Conservation (phyloP, 2,888 invertebrate species). For the Lepidochitona cinerea region DNA sequence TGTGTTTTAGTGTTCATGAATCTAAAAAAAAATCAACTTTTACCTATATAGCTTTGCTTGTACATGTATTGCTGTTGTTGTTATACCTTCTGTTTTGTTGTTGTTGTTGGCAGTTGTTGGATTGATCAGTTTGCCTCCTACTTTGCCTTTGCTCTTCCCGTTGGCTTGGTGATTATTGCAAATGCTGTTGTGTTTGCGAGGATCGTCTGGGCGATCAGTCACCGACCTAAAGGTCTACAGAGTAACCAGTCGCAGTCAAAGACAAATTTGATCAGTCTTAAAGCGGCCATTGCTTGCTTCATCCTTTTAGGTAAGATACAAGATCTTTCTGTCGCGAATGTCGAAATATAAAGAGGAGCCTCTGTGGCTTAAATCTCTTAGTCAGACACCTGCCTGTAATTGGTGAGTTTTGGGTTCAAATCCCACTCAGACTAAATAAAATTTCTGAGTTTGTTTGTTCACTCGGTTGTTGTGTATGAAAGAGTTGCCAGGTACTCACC, state of each 20-base stretch:
- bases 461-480: too few relatives aligned
- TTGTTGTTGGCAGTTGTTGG: conserved; percentile 64
- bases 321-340: too few relatives aligned
- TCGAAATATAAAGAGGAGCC: too few relatives aligned
- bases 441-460: too few relatives aligned
- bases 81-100: too few relatives aligned
- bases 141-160: conserved; percentile 61
- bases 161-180: conserved; percentile 56
- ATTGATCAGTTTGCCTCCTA: conserved; percentile 60
- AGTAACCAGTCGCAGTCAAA: conserved; percentile 71
- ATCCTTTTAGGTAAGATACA: conserved; percentile 63
- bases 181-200: conserved; percentile 57
- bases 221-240: conserved; percentile 69
- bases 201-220: conserved; percentile 56
- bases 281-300: conserved; percentile 66
- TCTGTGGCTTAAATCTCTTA: too few relatives aligned
- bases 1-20: background rate
- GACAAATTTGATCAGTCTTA: conserved; percentile 60
- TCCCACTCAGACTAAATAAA: too few relatives aligned
- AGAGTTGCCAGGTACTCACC: too few relatives aligned
- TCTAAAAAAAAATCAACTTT: background rate
- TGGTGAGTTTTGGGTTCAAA: too few relatives aligned
- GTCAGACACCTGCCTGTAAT: too few relatives aligned
- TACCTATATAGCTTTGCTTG: too few relatives aligned
- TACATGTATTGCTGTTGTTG: too few relatives aligned